Evolutionary conservation across 1,140 invertebrate species (phyloP).

Genomic region (Trachymyrmex cornetzi): DNA sequence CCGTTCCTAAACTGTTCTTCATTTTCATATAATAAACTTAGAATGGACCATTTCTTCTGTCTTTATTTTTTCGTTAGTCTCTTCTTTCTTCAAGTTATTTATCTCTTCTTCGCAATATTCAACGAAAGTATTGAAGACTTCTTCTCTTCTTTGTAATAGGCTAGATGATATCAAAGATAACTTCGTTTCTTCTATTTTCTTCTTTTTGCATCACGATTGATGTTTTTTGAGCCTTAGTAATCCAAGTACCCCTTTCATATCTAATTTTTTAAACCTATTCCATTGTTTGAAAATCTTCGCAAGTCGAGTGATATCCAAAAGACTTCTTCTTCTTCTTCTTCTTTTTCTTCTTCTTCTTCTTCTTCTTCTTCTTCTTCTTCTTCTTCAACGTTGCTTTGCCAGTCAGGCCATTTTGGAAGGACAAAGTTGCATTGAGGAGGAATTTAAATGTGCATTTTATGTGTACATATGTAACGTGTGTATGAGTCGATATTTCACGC

Average conservation of each 20-base stretch:
- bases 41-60: not conserved
- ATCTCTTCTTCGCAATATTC: not conserved
- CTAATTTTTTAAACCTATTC: conserved; percentile 1
- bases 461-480: conserved; percentile 45
- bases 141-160: not conserved
- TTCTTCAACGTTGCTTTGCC: conserved; percentile 30
- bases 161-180: conserved; percentile 20
- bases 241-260: not conserved
- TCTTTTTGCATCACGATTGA: not conserved
- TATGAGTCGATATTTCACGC: conserved; percentile 55
- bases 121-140: conserved; percentile 21
- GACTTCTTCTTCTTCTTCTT: conserved; percentile 27
- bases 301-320: conserved; percentile 14
- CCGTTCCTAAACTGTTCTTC: not conserved
- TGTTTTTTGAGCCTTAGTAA: not conserved
- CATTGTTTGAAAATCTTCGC: conserved; percentile 16
- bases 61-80: not conserved
- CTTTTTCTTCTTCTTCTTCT: conserved; percentile 33
- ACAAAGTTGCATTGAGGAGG: conserved; percentile 43
- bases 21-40: not conserved
- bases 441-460: conserved; percentile 47
- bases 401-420: conserved; percentile 50
- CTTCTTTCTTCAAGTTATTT: conserved; percentile 1
- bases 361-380: conserved; percentile 4
- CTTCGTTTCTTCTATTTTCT: not conserved